phyloP scores from a whole-genome alignment of 2,888 invertebrate genomes.

The Gnatocerus cornutus region DNA sequence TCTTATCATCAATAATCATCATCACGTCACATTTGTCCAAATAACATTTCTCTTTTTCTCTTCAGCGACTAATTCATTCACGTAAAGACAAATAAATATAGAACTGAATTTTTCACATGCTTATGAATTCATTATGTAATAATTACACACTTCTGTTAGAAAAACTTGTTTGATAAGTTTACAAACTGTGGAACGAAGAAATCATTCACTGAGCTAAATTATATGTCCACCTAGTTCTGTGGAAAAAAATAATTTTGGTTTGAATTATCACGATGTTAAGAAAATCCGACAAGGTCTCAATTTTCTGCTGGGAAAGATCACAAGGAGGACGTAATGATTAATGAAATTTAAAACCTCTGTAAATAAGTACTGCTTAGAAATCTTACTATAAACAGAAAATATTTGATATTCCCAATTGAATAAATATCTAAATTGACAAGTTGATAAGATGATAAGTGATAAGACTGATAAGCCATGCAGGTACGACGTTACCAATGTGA shows the following conservation, averaged over 20 bases:
- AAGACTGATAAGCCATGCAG: no score
- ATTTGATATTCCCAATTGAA: no score
- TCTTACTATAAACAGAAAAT: no score
- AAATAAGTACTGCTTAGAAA: no score
- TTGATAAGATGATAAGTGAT: no score
- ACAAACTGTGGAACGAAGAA: neutral
- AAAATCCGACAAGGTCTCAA: no score
- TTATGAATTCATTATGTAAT: constrained; percentile 24
- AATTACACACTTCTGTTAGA: constrained; percentile 5
- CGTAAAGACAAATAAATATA: constrained; percentile 18
- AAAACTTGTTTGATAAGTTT: constrained; percentile 20
- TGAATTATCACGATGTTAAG: constrained; percentile 5
- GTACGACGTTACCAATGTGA: no score
- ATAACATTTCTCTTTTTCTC: constrained; percentile 15
- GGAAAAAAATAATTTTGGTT: neutral
- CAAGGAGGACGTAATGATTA: neutral
- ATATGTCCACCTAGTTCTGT: constrained; percentile 6
- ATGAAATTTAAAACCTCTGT: no score
- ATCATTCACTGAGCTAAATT: neutral
- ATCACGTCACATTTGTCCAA: constrained; percentile 38
- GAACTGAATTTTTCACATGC: constrained; percentile 21
- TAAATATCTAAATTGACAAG: no score
- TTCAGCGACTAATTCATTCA: neutral
- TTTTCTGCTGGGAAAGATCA: neutral
- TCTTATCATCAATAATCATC: constrained; percentile 30